Evolutionary conservation across 1,140 invertebrate genomes (phyloP).

Genomic region (Drosophila erecta): DNA sequence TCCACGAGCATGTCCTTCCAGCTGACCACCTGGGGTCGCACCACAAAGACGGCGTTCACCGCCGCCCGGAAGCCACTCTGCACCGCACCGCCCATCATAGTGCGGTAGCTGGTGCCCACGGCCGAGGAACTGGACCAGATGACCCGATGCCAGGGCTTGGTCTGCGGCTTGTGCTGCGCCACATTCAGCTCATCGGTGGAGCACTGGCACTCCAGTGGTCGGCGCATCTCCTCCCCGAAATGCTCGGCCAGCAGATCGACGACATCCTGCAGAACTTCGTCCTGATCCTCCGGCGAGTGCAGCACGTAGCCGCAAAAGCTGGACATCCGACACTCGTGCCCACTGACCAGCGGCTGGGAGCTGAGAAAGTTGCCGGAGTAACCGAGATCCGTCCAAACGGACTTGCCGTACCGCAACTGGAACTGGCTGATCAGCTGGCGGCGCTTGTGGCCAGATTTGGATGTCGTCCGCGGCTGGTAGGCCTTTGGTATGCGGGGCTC

Average conservation of each 20-base stretch:
- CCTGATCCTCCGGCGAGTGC: conserved; percentile 42
- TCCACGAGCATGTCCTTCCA: conserved; percentile 69
- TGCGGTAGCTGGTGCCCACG: conserved; percentile 66
- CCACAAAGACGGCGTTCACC: conserved; percentile 64
- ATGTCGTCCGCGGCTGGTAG: background rate
- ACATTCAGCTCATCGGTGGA: conserved; percentile 44
- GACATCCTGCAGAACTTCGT: conserved; percentile 22
- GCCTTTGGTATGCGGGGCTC: conserved; percentile 52
- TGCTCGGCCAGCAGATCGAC: conserved; percentile 38
- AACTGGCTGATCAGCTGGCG: conserved; percentile 57
- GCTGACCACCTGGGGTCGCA: conserved; percentile 70
- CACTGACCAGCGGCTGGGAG: conserved; percentile 55
- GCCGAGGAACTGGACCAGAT: conserved; percentile 77
- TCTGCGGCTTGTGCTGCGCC: conserved; percentile 33
- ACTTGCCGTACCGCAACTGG: conserved; percentile 50
- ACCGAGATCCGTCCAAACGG: conserved; percentile 52
- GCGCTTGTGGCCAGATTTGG: background rate
- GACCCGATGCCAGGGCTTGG: conserved; percentile 66
- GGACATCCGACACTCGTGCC: conserved; percentile 22
- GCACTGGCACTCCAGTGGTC: conserved; percentile 38
- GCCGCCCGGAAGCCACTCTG: conserved; percentile 79
- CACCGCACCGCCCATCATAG: conserved; percentile 70
- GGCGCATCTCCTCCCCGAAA: conserved; percentile 66
- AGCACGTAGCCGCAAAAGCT: conserved; percentile 55
- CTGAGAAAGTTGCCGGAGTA: conserved; percentile 68